These are phyloP conservation scores for Hippopotamyrus pictus DNA, from an alignment of 2,797 vertebrate species.

Conservation along the genomic window DNA sequence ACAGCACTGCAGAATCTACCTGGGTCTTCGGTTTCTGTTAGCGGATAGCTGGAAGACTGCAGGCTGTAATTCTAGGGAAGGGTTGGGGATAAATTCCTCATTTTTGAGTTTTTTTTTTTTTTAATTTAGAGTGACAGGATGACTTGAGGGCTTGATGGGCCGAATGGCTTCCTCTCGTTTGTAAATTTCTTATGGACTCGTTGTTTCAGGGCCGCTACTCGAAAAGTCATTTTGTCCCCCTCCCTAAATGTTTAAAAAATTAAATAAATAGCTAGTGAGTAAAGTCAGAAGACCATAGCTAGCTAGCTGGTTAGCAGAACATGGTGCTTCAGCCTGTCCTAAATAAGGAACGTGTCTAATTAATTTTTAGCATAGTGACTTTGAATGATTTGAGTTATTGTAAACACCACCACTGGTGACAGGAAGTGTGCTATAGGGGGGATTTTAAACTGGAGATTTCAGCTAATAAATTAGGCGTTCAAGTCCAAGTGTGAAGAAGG, in stretches of 20 bases:
- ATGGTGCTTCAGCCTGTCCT: neutral
- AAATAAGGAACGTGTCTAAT: neutral
- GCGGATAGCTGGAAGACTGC: neutral
- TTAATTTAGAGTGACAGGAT: neutral
- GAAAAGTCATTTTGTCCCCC: neutral
- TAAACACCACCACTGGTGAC: neutral
- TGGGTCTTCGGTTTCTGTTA: constrained; percentile 10
- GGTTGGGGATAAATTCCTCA: neutral
- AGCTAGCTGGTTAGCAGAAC: neutral
- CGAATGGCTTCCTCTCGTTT: too few species aligned
- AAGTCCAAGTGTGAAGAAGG: neutral
- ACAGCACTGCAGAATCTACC: constrained; percentile 4
- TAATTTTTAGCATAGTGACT: neutral
- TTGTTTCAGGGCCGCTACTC: neutral
- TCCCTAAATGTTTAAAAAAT: neutral
- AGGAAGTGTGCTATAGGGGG: neutral
- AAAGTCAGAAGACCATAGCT: neutral
- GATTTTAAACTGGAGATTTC: neutral
- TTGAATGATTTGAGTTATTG: neutral
- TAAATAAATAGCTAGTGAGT: neutral
- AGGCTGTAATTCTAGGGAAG: neutral
- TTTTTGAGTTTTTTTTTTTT: neutral
- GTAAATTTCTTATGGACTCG: too few species aligned
- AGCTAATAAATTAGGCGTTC: neutral
- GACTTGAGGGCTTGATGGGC: too few species aligned